phyloP scores from a whole-genome alignment of 2,888 invertebrate genomes.

The Papilio elwesi region DNA sequence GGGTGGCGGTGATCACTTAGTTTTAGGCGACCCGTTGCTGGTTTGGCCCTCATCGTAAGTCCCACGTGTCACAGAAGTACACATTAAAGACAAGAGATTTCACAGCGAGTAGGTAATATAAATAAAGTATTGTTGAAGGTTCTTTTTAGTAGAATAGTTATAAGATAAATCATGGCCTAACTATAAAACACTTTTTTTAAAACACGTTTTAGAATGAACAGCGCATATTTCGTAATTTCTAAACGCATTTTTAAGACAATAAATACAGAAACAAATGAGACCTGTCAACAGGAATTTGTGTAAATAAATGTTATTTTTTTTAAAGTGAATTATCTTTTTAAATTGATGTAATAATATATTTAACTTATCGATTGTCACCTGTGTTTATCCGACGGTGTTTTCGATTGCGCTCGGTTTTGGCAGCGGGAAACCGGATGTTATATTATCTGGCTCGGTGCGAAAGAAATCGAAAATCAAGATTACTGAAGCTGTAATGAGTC shows the following conservation, averaged over 20 bases:
- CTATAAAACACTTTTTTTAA: too few species aligned
- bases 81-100: too few species aligned
- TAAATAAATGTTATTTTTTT: slow-evolving; percentile 24
- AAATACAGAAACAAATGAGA: slow-evolving; percentile 22
- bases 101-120: too few species aligned
- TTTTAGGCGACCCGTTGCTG: too few species aligned
- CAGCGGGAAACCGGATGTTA: slow-evolving; percentile 36
- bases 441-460: slow-evolving; percentile 25
- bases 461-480: slow-evolving; percentile 37
- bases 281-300: slow-evolving; percentile 29
- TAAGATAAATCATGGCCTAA: too few species aligned
- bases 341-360: slow-evolving; percentile 24
- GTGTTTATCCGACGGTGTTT: slow-evolving; percentile 26
- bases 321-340: slow-evolving; percentile 21
- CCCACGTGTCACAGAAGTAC: too few species aligned
- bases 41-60: too few species aligned
- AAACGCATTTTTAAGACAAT: slow-evolving; percentile 8
- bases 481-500: slow-evolving; percentile 7
- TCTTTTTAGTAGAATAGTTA: too few species aligned
- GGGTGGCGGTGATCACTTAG: too few species aligned
- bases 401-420: slow-evolving; percentile 26
- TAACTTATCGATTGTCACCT: slow-evolving; percentile 17
- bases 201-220: too few species aligned
- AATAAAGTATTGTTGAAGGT: too few species aligned
- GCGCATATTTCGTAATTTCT: not conserved